These are phyloP conservation scores for Eidolon dupreanum DNA, from an alignment of 2,797 vertebrate species.

Conservation along the genomic window DNA sequence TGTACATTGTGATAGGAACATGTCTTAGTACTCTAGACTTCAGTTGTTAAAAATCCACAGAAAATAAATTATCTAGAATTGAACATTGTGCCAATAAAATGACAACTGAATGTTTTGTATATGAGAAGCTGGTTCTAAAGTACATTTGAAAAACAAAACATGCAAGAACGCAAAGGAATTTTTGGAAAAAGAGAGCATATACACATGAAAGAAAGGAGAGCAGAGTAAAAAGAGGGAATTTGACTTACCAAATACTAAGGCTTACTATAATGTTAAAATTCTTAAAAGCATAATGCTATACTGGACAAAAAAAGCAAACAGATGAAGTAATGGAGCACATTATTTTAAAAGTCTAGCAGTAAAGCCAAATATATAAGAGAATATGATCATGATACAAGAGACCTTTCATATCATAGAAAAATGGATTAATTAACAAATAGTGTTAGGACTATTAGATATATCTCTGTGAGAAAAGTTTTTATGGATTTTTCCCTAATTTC, in stretches of 20 bases:
- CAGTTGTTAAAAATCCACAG: background rate
- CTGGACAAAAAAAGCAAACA: background rate
- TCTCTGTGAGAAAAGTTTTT: background rate
- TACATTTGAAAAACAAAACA: background rate
- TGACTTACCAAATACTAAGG: background rate
- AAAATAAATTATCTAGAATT: background rate
- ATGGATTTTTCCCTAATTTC: background rate
- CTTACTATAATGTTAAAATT: conserved; percentile 11
- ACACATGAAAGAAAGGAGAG: background rate
- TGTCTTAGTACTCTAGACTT: background rate
- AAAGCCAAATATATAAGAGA: background rate
- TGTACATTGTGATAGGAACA: background rate
- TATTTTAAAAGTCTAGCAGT: background rate
- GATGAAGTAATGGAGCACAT: background rate
- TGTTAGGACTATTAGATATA: background rate
- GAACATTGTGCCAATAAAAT: background rate
- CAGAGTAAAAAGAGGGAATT: background rate
- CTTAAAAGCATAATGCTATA: background rate
- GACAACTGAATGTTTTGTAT: background rate
- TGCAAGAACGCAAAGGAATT: background rate
- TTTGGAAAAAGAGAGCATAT: background rate
- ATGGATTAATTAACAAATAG: too few relatives aligned
- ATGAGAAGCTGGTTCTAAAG: background rate
- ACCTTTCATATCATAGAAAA: too few relatives aligned
- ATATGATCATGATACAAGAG: background rate